Percentiles rank a stretch among this genome's conserved stretches.
These are phyloP conservation scores for Neotoma lepida DNA, from an alignment of 2,113 vertebrate species.

Conservation along the genomic window DNA sequence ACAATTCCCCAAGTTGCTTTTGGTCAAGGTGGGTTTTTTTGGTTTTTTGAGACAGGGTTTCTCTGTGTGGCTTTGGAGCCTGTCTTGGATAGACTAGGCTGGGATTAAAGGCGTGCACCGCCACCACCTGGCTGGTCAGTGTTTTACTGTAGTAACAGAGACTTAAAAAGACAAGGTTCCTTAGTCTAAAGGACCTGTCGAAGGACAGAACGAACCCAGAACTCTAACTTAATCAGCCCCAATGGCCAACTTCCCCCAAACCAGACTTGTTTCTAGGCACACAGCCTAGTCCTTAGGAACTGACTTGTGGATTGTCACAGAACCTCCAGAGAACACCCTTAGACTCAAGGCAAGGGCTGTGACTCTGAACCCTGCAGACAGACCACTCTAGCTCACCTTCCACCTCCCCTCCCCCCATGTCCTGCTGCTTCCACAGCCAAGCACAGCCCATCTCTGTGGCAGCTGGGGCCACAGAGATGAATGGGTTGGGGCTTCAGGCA, in stretches of 20 bases:
- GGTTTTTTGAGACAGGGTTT: too few relatives aligned
- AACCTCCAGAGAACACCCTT: background rate
- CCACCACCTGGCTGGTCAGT: too few relatives aligned
- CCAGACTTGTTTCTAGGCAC: background rate
- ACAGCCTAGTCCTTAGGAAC: background rate
- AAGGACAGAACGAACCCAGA: background rate
- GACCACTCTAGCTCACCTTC: background rate
- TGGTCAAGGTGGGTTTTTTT: background rate
- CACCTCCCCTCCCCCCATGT: background rate
- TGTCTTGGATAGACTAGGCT: too few relatives aligned
- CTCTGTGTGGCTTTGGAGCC: too few relatives aligned
- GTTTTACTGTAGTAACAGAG: background rate
- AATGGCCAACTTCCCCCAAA: background rate
- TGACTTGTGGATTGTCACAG: background rate
- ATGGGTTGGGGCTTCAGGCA: background rate
- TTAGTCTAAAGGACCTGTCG: background rate
- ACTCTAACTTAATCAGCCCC: too few relatives aligned
- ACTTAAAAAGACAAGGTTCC: background rate
- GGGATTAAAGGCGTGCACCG: too few relatives aligned
- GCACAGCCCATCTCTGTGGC: too few relatives aligned
- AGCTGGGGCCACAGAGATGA: background rate
- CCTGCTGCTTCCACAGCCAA: background rate
- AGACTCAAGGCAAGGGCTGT: background rate
- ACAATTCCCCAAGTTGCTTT: background rate
- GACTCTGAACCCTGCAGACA: background rate